Conservation (phyloP, 2,888 invertebrate genomes). For the Chrysolina oricalcia region DNA sequence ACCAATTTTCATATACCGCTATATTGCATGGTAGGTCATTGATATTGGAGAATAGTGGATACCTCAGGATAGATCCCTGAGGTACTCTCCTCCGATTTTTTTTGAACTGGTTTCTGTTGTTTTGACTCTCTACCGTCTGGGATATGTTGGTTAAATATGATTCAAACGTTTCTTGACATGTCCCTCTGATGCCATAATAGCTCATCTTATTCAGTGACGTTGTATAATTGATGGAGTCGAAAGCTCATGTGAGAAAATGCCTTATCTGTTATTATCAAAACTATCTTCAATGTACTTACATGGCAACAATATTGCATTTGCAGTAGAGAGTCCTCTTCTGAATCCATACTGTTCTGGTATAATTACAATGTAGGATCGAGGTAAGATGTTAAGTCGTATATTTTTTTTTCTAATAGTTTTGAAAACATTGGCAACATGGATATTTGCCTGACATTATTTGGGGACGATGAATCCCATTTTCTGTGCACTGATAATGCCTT, state of each 20-base stretch:
- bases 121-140: too few relatives aligned
- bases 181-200: too few relatives aligned
- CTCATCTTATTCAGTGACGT: too few relatives aligned
- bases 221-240: background rate
- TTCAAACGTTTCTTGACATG: too few relatives aligned
- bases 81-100: too few relatives aligned
- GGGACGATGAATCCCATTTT: constrained; percentile 17
- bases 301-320: background rate
- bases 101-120: too few relatives aligned
- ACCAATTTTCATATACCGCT: too few relatives aligned
- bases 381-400: background rate
- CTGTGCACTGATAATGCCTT: background rate
- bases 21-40: too few relatives aligned
- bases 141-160: too few relatives aligned
- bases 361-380: background rate
- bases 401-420: constrained; percentile 19
- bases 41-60: too few relatives aligned
- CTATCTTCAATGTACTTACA: constrained; percentile 15
- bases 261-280: constrained; percentile 8
- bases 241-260: background rate
- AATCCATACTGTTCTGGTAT: background rate
- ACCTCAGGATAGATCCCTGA: too few relatives aligned
- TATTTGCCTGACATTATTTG: constrained; percentile 10
- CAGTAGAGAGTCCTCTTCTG: background rate
- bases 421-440: background rate